Evolutionary conservation across 2,797 vertebrate genomes (phyloP).

Genomic region (Ceyx erithaca): DNA sequence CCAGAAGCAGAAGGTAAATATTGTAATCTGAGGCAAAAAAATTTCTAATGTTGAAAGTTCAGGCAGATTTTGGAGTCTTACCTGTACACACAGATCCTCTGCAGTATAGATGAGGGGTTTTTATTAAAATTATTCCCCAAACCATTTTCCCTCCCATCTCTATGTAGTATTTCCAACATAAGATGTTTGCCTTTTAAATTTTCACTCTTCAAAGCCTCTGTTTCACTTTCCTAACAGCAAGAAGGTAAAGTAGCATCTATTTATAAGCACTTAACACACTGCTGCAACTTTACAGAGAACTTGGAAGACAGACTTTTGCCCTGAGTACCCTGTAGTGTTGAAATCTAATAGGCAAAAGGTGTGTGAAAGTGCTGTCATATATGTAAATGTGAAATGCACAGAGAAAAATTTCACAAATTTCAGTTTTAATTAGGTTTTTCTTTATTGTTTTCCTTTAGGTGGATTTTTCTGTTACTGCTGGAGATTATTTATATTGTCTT

Average conservation of each 20-base stretch:
- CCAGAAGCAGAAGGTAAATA: conserved; percentile 90
- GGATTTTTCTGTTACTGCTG: background rate
- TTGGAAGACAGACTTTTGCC: background rate
- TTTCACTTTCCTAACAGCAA: background rate
- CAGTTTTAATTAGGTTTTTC: background rate
- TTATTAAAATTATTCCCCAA: background rate
- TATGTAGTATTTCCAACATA: background rate
- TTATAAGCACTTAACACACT: background rate
- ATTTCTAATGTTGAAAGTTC: background rate
- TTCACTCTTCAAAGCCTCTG: background rate
- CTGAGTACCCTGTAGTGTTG: background rate
- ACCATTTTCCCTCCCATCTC: background rate
- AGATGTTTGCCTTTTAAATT: background rate
- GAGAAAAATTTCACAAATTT: background rate
- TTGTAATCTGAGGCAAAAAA: background rate
- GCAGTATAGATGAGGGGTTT: background rate
- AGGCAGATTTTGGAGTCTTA: background rate
- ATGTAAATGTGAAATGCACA: background rate
- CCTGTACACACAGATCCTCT: background rate
- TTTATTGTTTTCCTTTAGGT: background rate
- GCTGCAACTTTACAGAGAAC: background rate
- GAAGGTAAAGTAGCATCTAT: background rate
- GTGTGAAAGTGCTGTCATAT: background rate
- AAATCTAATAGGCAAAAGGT: background rate
- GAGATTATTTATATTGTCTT: background rate